A percentile compares a stretch with the other conserved stretches of the same genome.
Evolutionary conservation across 2,888 invertebrate genomes (phyloP).

Genomic region (Timema podura): DNA sequence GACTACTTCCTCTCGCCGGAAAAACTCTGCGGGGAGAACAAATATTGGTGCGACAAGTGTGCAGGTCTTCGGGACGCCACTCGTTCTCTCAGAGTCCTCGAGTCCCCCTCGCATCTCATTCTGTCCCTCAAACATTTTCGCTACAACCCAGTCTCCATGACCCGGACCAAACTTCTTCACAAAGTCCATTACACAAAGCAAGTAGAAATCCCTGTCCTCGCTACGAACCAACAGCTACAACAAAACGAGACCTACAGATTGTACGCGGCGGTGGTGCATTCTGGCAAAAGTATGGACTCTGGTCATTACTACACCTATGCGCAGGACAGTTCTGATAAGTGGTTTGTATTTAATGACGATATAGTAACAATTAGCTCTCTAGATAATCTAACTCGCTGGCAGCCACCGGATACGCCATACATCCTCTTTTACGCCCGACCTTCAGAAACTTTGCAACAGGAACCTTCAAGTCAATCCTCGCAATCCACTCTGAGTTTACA

Average conservation of each 20-base stretch:
- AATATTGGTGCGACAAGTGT: conserved; percentile 77
- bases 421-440: conserved; percentile 64
- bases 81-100: conserved; percentile 62
- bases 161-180: conserved; percentile 76
- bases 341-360: conserved; percentile 81
- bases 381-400: conserved; percentile 55
- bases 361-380: conserved; percentile 49
- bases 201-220: conserved; percentile 45
- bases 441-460: conserved; percentile 36
- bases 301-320: conserved; percentile 87
- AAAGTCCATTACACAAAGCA: conserved; percentile 58
- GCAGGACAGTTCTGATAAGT: conserved; percentile 58
- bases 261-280: conserved; percentile 81
- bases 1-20: conserved; percentile 76
- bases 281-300: conserved; percentile 75
- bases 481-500: conserved; percentile 36
- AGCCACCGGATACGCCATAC: conserved; percentile 75
- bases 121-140: conserved; percentile 78
- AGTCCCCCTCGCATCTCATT: conserved; percentile 72
- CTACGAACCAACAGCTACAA: background rate
- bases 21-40: conserved; percentile 72
- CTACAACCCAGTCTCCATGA: conserved; percentile 64
- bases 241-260: conserved; percentile 53
- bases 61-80: conserved; percentile 71
- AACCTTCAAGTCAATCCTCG: conserved; percentile 39